Conservation (phyloP, 2,888 invertebrate genomes). For the Macaria liturata region DNA sequence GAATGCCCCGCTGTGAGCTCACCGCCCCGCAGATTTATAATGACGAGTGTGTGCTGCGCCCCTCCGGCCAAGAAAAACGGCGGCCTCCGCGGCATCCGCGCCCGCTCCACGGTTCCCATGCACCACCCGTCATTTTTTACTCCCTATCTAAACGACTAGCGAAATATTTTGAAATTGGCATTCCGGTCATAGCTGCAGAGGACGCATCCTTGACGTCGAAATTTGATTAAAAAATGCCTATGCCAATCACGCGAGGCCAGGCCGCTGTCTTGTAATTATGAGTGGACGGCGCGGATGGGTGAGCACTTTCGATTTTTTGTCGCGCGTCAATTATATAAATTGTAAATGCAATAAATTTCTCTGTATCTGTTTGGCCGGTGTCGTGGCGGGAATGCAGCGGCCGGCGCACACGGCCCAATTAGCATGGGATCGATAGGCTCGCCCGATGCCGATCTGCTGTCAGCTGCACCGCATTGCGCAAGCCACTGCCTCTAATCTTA, state of each 20-base stretch:
- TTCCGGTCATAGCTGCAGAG: constrained; percentile 77
- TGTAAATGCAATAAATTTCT: constrained; percentile 81
- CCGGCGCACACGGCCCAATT: constrained; percentile 71
- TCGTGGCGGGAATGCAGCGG: constrained; percentile 65
- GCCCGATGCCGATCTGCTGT: constrained; percentile 75
- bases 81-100: constrained; percentile 63
- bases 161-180: constrained; percentile 80
- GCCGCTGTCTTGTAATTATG: constrained; percentile 70
- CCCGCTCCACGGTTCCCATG: constrained; percentile 70
- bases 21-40: constrained; percentile 79
- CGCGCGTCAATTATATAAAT: constrained; percentile 82
- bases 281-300: constrained; percentile 69
- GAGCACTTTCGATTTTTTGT: constrained; percentile 79
- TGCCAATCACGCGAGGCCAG: constrained; percentile 55
- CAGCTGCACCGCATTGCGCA: constrained; percentile 70
- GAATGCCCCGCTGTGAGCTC: constrained; percentile 78
- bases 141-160: constrained; percentile 71
- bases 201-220: constrained; percentile 73
- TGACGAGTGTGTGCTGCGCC: constrained; percentile 74
- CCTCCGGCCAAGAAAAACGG: constrained; percentile 62
- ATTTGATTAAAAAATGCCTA: constrained; percentile 73
- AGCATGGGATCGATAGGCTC: constrained; percentile 81
- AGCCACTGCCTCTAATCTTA: constrained; percentile 75
- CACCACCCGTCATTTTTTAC: constrained; percentile 62
- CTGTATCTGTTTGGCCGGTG: constrained; percentile 75